Percentiles rank a stretch among this genome's conserved stretches.
These are phyloP conservation scores for Agrotis clavis DNA, from an alignment of 2,888 invertebrate genomes.

Conservation along the genomic window DNA sequence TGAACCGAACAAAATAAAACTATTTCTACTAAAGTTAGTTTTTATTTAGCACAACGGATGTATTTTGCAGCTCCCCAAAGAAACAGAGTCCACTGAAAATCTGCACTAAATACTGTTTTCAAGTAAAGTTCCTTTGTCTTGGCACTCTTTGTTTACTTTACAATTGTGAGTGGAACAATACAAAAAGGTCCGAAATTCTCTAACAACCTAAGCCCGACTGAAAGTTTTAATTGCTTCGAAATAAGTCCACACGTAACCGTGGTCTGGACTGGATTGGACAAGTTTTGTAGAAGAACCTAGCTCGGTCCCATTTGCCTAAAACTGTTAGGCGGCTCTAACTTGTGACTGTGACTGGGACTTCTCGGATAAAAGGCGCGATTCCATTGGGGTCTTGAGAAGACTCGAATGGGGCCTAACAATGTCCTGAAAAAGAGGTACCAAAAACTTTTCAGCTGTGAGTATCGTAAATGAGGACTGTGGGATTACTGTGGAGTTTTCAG, in stretches of 20 bases:
- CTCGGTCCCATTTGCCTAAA: constrained; percentile 75
- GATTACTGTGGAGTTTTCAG: neutral
- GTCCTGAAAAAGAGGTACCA: neutral
- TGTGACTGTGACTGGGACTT: constrained; percentile 35
- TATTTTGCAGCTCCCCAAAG: constrained; percentile 76
- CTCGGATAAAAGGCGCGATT: constrained; percentile 18
- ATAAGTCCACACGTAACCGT: constrained; percentile 76
- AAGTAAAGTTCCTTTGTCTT: constrained; percentile 83
- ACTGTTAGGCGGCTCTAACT: constrained; percentile 60
- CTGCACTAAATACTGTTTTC: constrained; percentile 85
- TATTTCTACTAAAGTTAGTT: constrained; percentile 70
- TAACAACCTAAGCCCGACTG: constrained; percentile 80
- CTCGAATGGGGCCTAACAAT: neutral
- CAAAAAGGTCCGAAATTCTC: constrained; percentile 85
- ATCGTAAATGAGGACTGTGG: neutral
- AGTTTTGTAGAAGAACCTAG: constrained; percentile 64
- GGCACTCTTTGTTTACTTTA: constrained; percentile 84
- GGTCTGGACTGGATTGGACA: constrained; percentile 46
- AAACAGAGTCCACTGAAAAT: constrained; percentile 77
- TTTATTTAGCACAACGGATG: constrained; percentile 77
- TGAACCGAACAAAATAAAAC: constrained; percentile 72
- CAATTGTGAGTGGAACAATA: constrained; percentile 83
- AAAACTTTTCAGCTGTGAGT: neutral
- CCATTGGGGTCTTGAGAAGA: neutral
- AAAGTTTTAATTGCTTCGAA: constrained; percentile 88